phyloP scores from a whole-genome alignment of 2,797 vertebrate genomes.

The Myotis vivesi region DNA sequence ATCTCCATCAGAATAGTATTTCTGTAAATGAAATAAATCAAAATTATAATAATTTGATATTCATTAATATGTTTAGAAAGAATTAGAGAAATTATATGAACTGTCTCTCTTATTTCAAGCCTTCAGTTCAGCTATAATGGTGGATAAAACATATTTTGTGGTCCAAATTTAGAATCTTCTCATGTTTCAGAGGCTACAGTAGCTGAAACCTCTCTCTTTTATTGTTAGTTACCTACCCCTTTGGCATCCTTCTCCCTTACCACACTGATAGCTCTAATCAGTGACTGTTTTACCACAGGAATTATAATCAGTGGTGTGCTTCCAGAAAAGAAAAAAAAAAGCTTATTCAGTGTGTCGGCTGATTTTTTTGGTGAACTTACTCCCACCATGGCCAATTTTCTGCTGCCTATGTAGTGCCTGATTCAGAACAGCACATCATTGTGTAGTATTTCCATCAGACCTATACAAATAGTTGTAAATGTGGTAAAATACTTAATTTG shows the following conservation, averaged over 20 bases:
- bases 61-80: conserved; percentile 36
- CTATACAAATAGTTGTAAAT: background rate
- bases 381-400: background rate
- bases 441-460: background rate
- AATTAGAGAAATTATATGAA: background rate
- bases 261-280: background rate
- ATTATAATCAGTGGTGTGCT: background rate
- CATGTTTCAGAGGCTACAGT: background rate
- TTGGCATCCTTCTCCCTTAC: background rate
- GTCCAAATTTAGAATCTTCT: conserved; percentile 1
- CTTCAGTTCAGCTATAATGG: background rate
- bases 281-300: background rate
- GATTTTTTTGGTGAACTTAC: background rate
- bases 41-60: conserved; percentile 4
- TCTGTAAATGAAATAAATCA: conserved; percentile 12
- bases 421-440: background rate
- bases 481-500: background rate
- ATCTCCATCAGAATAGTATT: background rate
- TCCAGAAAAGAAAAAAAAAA: background rate
- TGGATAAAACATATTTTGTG: background rate
- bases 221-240: background rate
- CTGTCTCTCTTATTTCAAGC: background rate
- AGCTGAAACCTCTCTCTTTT: background rate
- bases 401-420: background rate
- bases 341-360: background rate